Percentiles rank a stretch among this genome's conserved stretches.
These are phyloP conservation scores for Eulacestoma nigropectus DNA, from an alignment of 2,113 vertebrate species.

Conservation along the genomic window DNA sequence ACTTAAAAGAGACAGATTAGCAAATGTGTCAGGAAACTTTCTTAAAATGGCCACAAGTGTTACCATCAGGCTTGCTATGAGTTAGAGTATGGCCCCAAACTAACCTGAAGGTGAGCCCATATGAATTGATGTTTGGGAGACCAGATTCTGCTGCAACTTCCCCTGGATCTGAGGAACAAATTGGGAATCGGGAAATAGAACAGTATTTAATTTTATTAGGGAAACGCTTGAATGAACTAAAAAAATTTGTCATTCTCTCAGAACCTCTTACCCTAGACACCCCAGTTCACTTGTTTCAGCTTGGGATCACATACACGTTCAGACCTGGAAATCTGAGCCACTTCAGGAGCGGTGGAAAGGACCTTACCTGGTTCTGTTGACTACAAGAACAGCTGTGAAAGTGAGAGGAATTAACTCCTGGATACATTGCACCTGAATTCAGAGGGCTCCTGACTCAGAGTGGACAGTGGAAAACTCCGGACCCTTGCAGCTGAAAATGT, in stretches of 20 bases:
- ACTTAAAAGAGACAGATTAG: neutral
- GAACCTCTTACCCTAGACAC: neutral
- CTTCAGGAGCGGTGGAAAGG: neutral
- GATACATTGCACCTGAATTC: neutral
- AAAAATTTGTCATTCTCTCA: neutral
- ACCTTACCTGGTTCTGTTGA: neutral
- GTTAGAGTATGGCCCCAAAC: neutral
- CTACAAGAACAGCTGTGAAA: neutral
- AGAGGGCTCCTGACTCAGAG: neutral
- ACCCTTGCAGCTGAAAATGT: neutral
- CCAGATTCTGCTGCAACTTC: neutral
- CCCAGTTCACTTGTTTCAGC: neutral
- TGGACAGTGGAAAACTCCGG: rapidly evolving
- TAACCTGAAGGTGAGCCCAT: neutral
- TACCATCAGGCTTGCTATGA: neutral
- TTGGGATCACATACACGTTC: neutral
- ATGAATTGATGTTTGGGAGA: neutral
- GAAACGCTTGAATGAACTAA: neutral
- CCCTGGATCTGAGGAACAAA: neutral
- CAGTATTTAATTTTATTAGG: neutral
- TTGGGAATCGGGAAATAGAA: neutral
- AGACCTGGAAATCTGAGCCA: neutral
- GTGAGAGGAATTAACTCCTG: neutral
- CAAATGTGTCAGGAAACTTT: neutral
- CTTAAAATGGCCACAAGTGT: neutral